Evolutionary conservation across 2,888 invertebrate genomes (phyloP).

Genomic region (Brachyptera risi): DNA sequence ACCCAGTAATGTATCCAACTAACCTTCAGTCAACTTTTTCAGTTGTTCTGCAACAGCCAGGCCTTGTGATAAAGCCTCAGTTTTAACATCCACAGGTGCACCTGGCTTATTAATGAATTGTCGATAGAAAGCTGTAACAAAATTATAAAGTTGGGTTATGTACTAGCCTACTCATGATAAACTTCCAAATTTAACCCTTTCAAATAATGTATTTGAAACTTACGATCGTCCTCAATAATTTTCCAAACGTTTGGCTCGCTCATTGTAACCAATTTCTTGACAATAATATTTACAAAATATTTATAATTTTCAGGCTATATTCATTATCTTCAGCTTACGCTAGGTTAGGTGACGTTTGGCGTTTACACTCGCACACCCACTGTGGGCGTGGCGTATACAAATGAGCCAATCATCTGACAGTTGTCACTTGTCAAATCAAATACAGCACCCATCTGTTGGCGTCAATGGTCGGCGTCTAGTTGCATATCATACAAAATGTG

Average conservation of each 20-base stretch:
- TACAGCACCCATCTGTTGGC: no score
- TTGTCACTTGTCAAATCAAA: no score
- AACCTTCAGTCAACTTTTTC: conserved; percentile 60
- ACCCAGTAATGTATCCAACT: no score
- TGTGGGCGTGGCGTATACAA: no score
- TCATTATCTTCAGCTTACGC: no score
- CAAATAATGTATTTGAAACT: not conserved
- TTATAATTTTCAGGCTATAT: no score
- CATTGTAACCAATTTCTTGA: conserved; percentile 17
- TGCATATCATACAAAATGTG: no score
- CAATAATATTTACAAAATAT: no score
- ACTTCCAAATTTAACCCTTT: not conserved
- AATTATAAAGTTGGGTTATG: conserved; percentile 5
- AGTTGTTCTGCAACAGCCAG: conserved; percentile 67
- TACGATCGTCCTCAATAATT: conserved; percentile 27
- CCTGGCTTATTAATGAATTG: conserved; percentile 31
- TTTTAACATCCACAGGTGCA: conserved; percentile 21
- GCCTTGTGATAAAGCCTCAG: conserved; percentile 28
- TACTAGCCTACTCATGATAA: not conserved
- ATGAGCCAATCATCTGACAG: no score
- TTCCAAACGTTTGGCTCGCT: conserved; percentile 20
- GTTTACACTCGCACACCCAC: no score
- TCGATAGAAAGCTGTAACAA: conserved; percentile 31
- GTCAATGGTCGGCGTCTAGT: no score
- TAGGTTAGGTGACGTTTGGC: no score